phyloP scores from a whole-genome alignment of 2,797 vertebrate species.

The Semaprochilodus insignis region DNA sequence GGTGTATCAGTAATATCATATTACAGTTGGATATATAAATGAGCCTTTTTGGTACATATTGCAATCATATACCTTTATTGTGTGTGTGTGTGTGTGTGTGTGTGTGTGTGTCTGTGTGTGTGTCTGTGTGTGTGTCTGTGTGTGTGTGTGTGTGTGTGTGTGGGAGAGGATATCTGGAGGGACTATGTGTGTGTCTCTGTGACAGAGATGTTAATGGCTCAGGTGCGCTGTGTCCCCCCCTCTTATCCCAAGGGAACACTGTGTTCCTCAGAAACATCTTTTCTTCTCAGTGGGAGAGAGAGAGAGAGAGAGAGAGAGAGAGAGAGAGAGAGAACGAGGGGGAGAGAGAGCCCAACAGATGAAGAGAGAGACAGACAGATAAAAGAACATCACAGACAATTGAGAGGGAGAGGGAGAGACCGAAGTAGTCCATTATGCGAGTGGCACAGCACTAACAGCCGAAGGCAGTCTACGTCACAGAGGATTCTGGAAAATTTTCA shows the following conservation, averaged over 20 bases:
- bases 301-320: neutral
- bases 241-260: constrained; percentile 4
- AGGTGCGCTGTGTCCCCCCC: constrained; percentile 7
- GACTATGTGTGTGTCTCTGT: neutral
- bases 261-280: constrained; percentile 12
- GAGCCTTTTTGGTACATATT: too few relatives aligned
- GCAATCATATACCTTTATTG: too few relatives aligned
- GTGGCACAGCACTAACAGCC: constrained; percentile 20
- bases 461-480: neutral
- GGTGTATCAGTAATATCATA: too few relatives aligned
- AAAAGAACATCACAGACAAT: neutral
- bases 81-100: neutral
- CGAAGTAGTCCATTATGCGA: constrained; percentile 8
- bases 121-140: constrained; percentile 16
- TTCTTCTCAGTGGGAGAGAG: neutral
- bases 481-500: constrained; percentile 12
- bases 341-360: too few relatives aligned
- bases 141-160: constrained; percentile 7
- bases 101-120: neutral
- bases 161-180: too few relatives aligned
- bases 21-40: too few relatives aligned
- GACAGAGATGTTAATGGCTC: constrained; percentile 12
- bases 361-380: neutral
- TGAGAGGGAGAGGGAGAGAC: neutral
- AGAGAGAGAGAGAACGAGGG: neutral